Base-by-base conservation (phyloP, 2,797 vertebrate species). In the Myotis myotis region DNA sequence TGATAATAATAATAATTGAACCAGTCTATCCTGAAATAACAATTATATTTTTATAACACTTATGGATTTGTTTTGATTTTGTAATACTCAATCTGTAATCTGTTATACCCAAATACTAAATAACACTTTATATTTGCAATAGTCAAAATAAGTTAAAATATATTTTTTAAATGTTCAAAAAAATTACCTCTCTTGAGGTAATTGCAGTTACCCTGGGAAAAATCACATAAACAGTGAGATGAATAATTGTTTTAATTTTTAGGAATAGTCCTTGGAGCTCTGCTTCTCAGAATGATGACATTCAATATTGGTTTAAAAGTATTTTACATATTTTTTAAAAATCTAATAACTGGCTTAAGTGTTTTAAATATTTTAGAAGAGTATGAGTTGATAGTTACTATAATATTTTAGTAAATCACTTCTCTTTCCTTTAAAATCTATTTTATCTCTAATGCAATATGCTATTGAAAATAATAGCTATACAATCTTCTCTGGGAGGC, bases 351-450 rank as follows among this genome's bases (percentile, higher is more conserved):
- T 75, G 28, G 2, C 16, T 84, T 89, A 78, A 93, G 8, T 55
- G 30, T 51, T 44, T 95, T 78, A 92, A 92, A 71, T 80, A 68
- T 81, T 97, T 81, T 89, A 85, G 15, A 76, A 89, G 51, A 89
- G 79, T 49, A 41, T 95, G 9, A 66, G 11, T 75, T 8, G 3
- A 53, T 92, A 86, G 41, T 82, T 60, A 62, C 28, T 78, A 5
- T n/a, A 62, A 6, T 55, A 49, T 91, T 80, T 57, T 38, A 83
- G 10, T 93, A 76, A 74, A 92, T 28, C 7, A 75, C 76, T 96
- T 95, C 5, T 75, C 19, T 72, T 92, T 90, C 19, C 44, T 22
- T 86, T 79, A 91, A 94, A 88, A 92, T 86, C 41, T 74, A 33
- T 74, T 91, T 84, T 70, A 91, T 86, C 7, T 93, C 60, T 68